A percentile compares a stretch with the other conserved stretches of the same genome.
These are phyloP conservation scores for Micrasema longulum DNA, from an alignment of 1,140 invertebrate species.

Conservation along the genomic window DNA sequence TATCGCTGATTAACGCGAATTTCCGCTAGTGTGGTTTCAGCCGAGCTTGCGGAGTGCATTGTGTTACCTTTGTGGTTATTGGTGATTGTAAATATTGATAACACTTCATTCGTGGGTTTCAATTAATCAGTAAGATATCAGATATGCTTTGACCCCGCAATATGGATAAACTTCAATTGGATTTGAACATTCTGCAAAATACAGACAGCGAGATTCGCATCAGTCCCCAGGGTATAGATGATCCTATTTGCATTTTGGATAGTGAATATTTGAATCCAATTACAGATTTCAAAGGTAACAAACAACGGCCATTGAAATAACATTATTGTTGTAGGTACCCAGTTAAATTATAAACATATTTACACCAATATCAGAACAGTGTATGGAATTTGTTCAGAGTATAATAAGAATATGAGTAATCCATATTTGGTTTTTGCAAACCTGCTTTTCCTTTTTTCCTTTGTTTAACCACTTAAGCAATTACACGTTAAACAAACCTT, in stretches of 20 bases:
- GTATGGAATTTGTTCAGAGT: too few relatives aligned
- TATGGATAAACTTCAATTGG: constrained; percentile 49
- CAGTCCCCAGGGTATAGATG: constrained; percentile 24
- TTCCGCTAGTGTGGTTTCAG: constrained; percentile 31
- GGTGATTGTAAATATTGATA: constrained; percentile 42
- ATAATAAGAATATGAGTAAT: too few relatives aligned
- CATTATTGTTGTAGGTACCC: constrained; percentile 2
- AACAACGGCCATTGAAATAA: not conserved
- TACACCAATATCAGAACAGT: too few relatives aligned
- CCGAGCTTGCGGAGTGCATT: constrained; percentile 28
- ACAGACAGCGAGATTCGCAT: constrained; percentile 16
- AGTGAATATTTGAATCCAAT: constrained; percentile 43
- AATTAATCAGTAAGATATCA: not conserved
- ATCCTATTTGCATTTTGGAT: constrained; percentile 44
- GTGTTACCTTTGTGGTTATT: constrained; percentile 23
- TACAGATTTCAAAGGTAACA: constrained; percentile 48
- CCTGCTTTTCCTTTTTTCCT: too few relatives aligned
- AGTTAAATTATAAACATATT: too few relatives aligned
- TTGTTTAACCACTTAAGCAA: too few relatives aligned
- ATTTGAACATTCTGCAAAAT: constrained; percentile 41
- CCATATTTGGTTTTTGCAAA: too few relatives aligned
- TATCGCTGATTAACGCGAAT: constrained; percentile 31
- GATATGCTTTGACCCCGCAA: not conserved
- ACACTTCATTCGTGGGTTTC: constrained; percentile 4
- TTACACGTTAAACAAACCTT: too few relatives aligned